Evolutionary conservation across 30 jellyfish, hydroid and myxozoan genomes (phyloP).

Genomic region (Aurelia aurita complex sp. Pacific): DNA sequence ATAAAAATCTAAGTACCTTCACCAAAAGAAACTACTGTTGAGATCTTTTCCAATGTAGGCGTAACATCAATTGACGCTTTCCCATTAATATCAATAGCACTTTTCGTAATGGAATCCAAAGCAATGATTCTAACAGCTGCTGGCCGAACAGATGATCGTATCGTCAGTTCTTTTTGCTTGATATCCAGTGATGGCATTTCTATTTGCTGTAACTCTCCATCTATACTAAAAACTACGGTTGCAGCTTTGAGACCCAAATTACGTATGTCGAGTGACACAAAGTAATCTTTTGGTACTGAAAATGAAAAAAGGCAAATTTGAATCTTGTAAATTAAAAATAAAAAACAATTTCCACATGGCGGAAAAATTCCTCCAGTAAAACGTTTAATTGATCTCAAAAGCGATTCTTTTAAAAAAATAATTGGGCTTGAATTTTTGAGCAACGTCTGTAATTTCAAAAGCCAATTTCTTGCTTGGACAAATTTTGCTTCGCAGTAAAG

Average conservation of each 20-base stretch:
- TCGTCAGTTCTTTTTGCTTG: not conserved
- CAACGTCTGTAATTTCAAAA: no score
- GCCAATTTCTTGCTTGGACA: no score
- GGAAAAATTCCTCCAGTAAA: no score
- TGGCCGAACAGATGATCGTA: slow-evolving; percentile 25
- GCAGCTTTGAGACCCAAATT: slow-evolving; percentile 48
- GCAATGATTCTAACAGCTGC: slow-evolving; percentile 22
- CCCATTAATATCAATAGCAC: slow-evolving; percentile 10
- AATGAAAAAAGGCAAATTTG: not conserved
- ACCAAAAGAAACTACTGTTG: slow-evolving; percentile 9
- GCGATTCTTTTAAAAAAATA: no score
- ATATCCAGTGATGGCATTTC: slow-evolving; percentile 16
- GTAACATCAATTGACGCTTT: not conserved
- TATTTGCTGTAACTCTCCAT: not conserved
- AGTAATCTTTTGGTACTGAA: slow-evolving; percentile 5
- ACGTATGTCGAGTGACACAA: slow-evolving; percentile 18
- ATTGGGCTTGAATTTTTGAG: no score
- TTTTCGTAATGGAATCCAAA: slow-evolving; percentile 8
- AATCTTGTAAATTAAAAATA: not conserved
- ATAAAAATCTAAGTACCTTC: slow-evolving; percentile 7
- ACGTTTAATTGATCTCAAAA: no score
- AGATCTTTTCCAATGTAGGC: slow-evolving; percentile 9
- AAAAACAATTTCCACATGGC: no score
- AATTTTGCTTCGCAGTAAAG: no score
- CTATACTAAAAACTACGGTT: not conserved